Base-by-base conservation (phyloP, 2,113 vertebrate species). In the Siniperca chuatsi region DNA sequence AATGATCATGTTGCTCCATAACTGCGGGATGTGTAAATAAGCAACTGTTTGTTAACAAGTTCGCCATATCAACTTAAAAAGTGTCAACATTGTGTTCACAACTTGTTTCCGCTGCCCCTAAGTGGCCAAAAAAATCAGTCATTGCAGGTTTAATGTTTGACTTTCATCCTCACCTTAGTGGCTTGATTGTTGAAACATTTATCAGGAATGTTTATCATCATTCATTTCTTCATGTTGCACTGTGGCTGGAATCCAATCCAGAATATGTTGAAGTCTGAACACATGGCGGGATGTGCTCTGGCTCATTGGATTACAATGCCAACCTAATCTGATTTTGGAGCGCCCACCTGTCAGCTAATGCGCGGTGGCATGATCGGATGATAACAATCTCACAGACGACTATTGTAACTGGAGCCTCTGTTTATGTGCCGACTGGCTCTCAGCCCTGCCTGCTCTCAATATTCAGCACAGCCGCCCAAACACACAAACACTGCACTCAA, bases 251-350 rank as follows among this genome's bases (percentile, higher is more conserved):
- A 62, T 50, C 44, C 52, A 50, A 29, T 33, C 46, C 44, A 61
- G 13, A 52, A 6, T 9, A 64, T 5, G 58, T 18, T 13, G 35
- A n/a, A 25, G 16, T 55, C 62, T 50, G 61, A 61, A 23, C 81
- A 50, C 11, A 15, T 33, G 6, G 58, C 35, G 9, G 37, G 52
- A 52, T 11, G 57, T 40, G 60, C 37, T 60, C 66, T 4, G 25
- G 10, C 12, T 81, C 62, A 62, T 65, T 52, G 10, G 64, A 81
- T 81, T 55, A 75, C 21, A 21, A 0, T 21, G 18, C 37, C 64
- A 46, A 6, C 55, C 4, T 72, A 62, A 85, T 75, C n/a, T 81
- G 66, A 66, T 78, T 65, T 80, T 21, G 44, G 35, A 75, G 57
- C 8, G 1, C 46, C 58, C 80, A 70, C 57, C 82, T 87, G 64